Evolutionary conservation across 2,888 invertebrate species (phyloP).

Genomic region (Melinaea marsaeus): DNA sequence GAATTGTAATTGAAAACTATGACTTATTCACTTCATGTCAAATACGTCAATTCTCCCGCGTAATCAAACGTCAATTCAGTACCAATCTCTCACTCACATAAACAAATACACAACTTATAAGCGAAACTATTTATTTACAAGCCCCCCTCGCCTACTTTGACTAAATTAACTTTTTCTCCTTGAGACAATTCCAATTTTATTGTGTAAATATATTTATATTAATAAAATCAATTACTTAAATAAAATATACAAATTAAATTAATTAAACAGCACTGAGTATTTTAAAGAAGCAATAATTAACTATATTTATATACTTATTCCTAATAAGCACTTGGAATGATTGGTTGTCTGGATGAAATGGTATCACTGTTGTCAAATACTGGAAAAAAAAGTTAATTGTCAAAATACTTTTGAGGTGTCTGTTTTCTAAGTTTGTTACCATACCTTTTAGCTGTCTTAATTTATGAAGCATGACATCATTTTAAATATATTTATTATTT

Average conservation of each 20-base stretch:
- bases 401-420: too few relatives aligned
- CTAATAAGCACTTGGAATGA: constrained; percentile 97
- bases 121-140: constrained; percentile 64
- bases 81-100: constrained; percentile 14
- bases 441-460: too few relatives aligned
- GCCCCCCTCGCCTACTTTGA: constrained; percentile 43
- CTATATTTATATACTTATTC: constrained; percentile 82
- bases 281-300: constrained; percentile 57
- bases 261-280: constrained; percentile 40
- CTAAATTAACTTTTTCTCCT: constrained; percentile 41
- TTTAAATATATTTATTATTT: too few relatives aligned
- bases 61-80: constrained; percentile 14
- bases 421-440: too few relatives aligned
- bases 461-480: too few relatives aligned
- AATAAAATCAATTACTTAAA: constrained; percentile 33
- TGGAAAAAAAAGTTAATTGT: too few relatives aligned
- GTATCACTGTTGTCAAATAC: constrained; percentile 92
- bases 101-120: constrained; percentile 3
- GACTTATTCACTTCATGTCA: neutral
- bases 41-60: neutral
- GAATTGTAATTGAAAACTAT: neutral
- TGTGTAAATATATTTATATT: constrained; percentile 53
- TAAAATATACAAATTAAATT: constrained; percentile 34
- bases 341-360: constrained; percentile 96
- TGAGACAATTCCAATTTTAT: constrained; percentile 68